Conservation (phyloP, 2,113 vertebrate genomes). For the Triplophysa dalaica region DNA sequence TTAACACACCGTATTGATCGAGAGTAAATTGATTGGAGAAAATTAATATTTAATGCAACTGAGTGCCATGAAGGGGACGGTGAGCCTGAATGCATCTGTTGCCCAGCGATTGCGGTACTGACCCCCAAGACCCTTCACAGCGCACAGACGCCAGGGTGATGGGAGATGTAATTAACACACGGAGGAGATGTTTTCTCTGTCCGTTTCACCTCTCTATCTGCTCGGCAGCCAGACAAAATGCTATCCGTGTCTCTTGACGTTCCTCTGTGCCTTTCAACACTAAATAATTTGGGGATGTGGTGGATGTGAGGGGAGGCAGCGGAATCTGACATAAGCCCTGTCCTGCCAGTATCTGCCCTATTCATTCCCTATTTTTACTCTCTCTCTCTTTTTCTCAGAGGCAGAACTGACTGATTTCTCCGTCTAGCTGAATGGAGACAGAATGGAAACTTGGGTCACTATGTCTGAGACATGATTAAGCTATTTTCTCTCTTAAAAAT, state of each 20-base stretch:
- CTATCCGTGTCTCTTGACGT: slow-evolving; percentile 28
- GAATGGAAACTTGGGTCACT: slow-evolving; percentile 14
- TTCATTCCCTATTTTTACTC: background rate
- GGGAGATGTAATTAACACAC: slow-evolving; percentile 32
- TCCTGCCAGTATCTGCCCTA: slow-evolving; percentile 17
- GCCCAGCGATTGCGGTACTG: background rate
- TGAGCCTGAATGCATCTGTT: slow-evolving; percentile 17
- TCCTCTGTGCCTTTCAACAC: slow-evolving; percentile 37
- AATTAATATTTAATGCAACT: slow-evolving; percentile 68
- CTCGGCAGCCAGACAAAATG: slow-evolving; percentile 10
- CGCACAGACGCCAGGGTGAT: slow-evolving; percentile 3
- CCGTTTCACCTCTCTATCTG: slow-evolving; percentile 9
- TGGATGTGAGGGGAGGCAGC: slow-evolving; percentile 9
- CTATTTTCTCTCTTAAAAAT: slow-evolving; percentile 17
- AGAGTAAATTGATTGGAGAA: slow-evolving; percentile 54
- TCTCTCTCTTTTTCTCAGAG: background rate
- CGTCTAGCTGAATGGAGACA: background rate
- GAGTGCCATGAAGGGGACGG: slow-evolving; percentile 44
- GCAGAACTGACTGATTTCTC: slow-evolving; percentile 1
- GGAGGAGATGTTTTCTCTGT: slow-evolving; percentile 31
- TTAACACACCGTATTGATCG: slow-evolving; percentile 61
- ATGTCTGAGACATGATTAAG: slow-evolving; percentile 16
- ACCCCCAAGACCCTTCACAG: background rate
- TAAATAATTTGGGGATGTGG: slow-evolving; percentile 42
- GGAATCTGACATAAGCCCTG: background rate